phyloP scores from a whole-genome alignment of 2,888 invertebrate species.

The Troides helena region DNA sequence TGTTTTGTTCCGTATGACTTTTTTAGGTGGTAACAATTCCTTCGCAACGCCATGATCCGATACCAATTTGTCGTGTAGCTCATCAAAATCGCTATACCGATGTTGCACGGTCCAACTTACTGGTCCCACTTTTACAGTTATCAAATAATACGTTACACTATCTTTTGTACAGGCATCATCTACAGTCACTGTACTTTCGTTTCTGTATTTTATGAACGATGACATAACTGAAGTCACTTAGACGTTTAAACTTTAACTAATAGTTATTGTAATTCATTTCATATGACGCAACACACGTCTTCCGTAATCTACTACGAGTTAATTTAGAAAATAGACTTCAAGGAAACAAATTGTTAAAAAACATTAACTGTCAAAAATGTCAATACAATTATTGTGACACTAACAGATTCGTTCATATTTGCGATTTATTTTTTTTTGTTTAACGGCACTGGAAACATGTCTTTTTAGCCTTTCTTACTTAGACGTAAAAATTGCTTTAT shows the following conservation, averaged over 20 bases:
- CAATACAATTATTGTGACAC: slow-evolving; percentile 8
- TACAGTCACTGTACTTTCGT: slow-evolving; percentile 84
- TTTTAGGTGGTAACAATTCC: slow-evolving; percentile 95
- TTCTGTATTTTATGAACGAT: slow-evolving; percentile 84
- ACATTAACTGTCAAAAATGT: slow-evolving; percentile 15
- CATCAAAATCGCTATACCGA: slow-evolving; percentile 94
- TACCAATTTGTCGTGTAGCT: slow-evolving; percentile 91
- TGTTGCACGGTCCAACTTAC: slow-evolving; percentile 91
- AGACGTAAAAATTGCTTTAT: no score
- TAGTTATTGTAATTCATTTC: slow-evolving; percentile 18
- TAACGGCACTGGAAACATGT: no score
- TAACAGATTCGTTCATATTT: slow-evolving; percentile 4
- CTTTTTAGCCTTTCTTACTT: no score
- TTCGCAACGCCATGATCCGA: slow-evolving; percentile 89
- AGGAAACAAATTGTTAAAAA: slow-evolving; percentile 17
- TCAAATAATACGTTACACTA: slow-evolving; percentile 86
- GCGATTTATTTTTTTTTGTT: background rate
- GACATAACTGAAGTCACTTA: slow-evolving; percentile 79
- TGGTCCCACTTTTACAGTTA: slow-evolving; percentile 84
- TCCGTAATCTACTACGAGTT: slow-evolving; percentile 19
- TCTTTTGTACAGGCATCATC: slow-evolving; percentile 83
- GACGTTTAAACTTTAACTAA: slow-evolving; percentile 7
- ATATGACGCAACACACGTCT: slow-evolving; percentile 23
- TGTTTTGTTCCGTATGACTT: slow-evolving; percentile 93
- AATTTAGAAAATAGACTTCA: slow-evolving; percentile 12